Conservation (phyloP, 2,888 invertebrate species). For the Acanthosepion lycidas region DNA sequence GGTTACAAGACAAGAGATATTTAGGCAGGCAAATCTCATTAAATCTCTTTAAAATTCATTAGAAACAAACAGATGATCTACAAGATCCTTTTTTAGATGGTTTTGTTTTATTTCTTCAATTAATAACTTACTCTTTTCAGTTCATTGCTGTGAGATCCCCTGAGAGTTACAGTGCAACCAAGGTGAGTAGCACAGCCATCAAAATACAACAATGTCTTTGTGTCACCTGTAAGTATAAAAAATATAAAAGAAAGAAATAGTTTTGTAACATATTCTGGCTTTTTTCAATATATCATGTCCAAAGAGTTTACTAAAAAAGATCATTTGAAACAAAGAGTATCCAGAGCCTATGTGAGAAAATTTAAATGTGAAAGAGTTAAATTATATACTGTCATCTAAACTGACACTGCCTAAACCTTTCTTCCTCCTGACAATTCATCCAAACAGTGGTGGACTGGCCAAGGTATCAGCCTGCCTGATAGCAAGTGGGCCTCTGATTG, state of each 20-base stretch:
- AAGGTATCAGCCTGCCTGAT: too few relatives aligned
- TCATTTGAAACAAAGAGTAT: too few relatives aligned
- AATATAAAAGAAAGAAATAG: neutral
- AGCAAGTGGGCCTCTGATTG: too few relatives aligned
- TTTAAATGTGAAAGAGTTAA: too few relatives aligned
- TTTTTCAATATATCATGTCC: too few relatives aligned
- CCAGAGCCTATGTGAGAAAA: too few relatives aligned
- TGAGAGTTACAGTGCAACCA: conserved; percentile 89
- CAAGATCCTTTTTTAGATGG: neutral
- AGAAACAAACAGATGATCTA: neutral
- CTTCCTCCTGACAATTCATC: too few relatives aligned
- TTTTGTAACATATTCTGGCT: too few relatives aligned
- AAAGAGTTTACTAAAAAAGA: too few relatives aligned
- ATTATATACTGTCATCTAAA: too few relatives aligned
- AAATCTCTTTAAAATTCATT: neutral
- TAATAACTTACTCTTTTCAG: conserved; percentile 78
- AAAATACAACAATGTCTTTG: conserved; percentile 93
- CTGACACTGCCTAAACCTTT: too few relatives aligned
- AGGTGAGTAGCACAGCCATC: conserved; percentile 90
- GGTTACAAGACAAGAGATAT: neutral
- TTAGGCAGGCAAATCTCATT: neutral
- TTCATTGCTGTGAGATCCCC: conserved; percentile 84
- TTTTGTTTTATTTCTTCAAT: neutral
- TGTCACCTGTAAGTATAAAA: conserved; percentile 63
- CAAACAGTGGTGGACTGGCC: too few relatives aligned